Evolutionary conservation across 2,113 vertebrate genomes (phyloP), one percentile per base, ranked within the genome.

Genomic region (Lamprologus sp.): DNA sequence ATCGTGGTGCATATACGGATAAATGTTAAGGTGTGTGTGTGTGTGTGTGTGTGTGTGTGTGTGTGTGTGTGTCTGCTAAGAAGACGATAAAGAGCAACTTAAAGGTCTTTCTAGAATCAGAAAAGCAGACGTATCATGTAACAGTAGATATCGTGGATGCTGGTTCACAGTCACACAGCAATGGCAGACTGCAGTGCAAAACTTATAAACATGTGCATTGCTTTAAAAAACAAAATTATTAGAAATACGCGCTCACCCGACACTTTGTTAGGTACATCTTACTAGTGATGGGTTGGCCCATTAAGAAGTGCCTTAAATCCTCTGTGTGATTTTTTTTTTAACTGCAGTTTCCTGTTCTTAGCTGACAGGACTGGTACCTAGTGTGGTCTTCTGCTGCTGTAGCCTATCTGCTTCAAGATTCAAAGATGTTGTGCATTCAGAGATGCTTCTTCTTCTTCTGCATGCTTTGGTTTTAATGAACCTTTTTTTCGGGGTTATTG

Each of bases 401-500:
- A 33, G 45, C 26, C 73, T 49, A n/a, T 45, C 68, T 28, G 14
- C 40, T 73, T 73, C 14, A 73, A 26, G 68, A 26, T 26, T 45
- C 33, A 23, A 26, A 23, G 3, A 42, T 45, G 8, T 26, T 51
- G 45, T 77, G 6, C 15, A 19, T 77, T 77, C 26, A 51, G 45
- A 31, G 45, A 31, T 77, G 26, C 26, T 51, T 33, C 15, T 60
- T 6, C 45, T 77, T 6, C 45, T 77, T n/a, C 45, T 77, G 17
- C 70, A 51, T 13, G 28, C 45, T 49, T 51, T 77, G 45, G 14
- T 9, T 77, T 49, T 51, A 73, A 73, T 45, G 2, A 70, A 17
- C 9, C 0, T 26, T 28, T 17, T 65, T 68, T 6, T 9, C 0
- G 0, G 35, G 63, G 17, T 33, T 77, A 33, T 5, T 49, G 45